Base-by-base conservation (phyloP, 1,140 invertebrate genomes). In the Eumeta japonica region DNA sequence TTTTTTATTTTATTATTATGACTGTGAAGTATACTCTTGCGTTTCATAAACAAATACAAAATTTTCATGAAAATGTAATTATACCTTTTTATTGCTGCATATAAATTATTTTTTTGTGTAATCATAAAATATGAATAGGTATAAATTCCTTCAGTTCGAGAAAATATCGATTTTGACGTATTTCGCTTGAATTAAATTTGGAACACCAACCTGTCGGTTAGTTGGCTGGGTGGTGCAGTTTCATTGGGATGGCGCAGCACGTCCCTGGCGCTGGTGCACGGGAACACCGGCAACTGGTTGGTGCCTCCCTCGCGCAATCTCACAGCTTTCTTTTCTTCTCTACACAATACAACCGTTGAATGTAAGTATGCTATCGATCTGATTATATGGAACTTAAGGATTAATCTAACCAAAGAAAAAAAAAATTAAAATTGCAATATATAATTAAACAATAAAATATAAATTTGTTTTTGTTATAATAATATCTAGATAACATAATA, bases 231-330 rank as follows among this genome's bases (percentile, higher is more conserved):
- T 14, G 55, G 49, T 1, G 52, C 55, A 3, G 20, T 81, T 5
- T 76, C 82, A 44, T 58, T 83, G 12, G 80, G 79, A 12, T 47
- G 66, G 20, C 76, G 77, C 31, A 76, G 79, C 0, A 81, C 80
- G 34, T 75, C 63, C 30, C 58, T 84, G 35, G 77, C 72, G 3
- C 54, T 84, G 30, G 52, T 84, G 12, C 78, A 83, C 39, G 79
- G 81, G 10, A 75, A 72, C 51, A 79, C 72, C 1, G 82, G 77
- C 9, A 46, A 64, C 19, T 83, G 78, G 79, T 54, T 83, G 2
- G 62, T 75, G 3, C 77, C 80, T 2, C 59, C 59, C 3, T 50
- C 60, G 2, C 43, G 57, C 32, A 76, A 68, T 39, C 39, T 75
- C 2, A 63, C 68, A 2, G 41, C 52, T 5, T 45, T 71, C 5